These are phyloP conservation scores for Drosophila dives DNA, from an alignment of 2,888 invertebrate genomes.

Conservation along the genomic window DNA sequence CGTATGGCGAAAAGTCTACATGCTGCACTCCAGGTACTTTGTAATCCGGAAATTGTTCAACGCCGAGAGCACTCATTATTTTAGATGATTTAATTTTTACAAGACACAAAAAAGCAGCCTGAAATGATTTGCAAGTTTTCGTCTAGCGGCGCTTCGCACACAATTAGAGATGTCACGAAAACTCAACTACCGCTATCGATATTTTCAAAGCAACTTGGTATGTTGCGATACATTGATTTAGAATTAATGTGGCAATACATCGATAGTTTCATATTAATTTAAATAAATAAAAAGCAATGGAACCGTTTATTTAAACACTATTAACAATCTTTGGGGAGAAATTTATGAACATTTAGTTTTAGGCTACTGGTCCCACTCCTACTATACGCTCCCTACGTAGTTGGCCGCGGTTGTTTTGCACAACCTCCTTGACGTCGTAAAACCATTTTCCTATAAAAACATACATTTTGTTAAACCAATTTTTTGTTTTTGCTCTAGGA, in stretches of 20 bases:
- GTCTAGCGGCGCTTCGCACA: slow-evolving; percentile 52
- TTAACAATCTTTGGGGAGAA: slow-evolving; percentile 54
- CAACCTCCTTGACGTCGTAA: slow-evolving; percentile 88
- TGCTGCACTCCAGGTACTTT: slow-evolving; percentile 85
- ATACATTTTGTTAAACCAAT: not conserved
- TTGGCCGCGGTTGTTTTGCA: slow-evolving; percentile 80
- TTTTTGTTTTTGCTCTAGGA: not conserved
- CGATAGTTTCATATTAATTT: not conserved
- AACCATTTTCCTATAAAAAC: slow-evolving; percentile 88
- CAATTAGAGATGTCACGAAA: slow-evolving; percentile 62
- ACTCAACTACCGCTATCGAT: slow-evolving; percentile 1
- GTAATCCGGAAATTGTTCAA: slow-evolving; percentile 83
- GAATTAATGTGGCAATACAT: not conserved
- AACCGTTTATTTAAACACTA: slow-evolving; percentile 38
- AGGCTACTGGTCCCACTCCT: slow-evolving; percentile 58
- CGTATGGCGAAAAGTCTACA: slow-evolving; percentile 88
- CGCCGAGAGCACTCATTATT: slow-evolving; percentile 71
- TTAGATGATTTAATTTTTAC: slow-evolving; percentile 27
- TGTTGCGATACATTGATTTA: not conserved
- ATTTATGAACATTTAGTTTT: slow-evolving; percentile 17
- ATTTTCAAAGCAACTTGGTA: not conserved
- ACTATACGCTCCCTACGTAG: slow-evolving; percentile 79
- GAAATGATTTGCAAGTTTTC: slow-evolving; percentile 77
- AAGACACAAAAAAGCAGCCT: slow-evolving; percentile 35
- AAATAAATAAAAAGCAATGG: slow-evolving; percentile 4